Base-by-base conservation (phyloP, 2,888 invertebrate genomes). In the Eupeodes luniger region DNA sequence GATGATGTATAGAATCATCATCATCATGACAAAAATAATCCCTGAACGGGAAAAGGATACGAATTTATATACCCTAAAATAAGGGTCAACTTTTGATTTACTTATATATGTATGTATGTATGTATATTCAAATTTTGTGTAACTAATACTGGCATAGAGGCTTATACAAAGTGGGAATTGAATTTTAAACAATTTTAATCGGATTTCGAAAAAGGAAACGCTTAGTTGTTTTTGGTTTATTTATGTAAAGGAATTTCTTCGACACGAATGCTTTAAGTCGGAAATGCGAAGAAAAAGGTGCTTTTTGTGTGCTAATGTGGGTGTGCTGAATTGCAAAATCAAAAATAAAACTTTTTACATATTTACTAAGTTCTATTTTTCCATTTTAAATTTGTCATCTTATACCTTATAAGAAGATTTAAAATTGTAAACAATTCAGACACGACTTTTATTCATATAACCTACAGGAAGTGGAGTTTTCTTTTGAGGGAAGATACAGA, bases 21-120 rank as follows among this genome's bases (percentile, higher is more conserved):
- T 11, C 19, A 55, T 59, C 12, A 47, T 44, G 12, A 40, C 5
- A 27, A 34, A 11, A 16, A 40, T 40, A 40, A 40, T 40, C 40
- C 40, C 40, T 27, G 5, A 10, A n/a, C n/a, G 44, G 44, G 77
- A 64, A 67, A 51, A 44, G 72, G 64, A 64, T 61, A 36, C n/a
- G 47, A 74, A 74, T 74, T 74, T 83, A 34, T 55, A 9, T 40
- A 40, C 40, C 40, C 40, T 40, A 59, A 79, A 69, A 72, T 69
- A 74, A 75, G 47, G 55, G 66, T 51, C 64, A 79, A 69, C 62
- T 69, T 47, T 69, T 27, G 53, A 14, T 27, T 27, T 27, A 27
- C 27, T 0, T 27, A 27, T 3, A 2, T 27, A 27, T 3, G 3
- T 27, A 27, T 27, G 2, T 2, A 27, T 19, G 1, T n/a, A 27